Percentiles rank a stretch among this genome's conserved stretches.
Evolutionary conservation across 2,797 vertebrate species (phyloP).

Genomic region (Notolepis coatsorum): DNA sequence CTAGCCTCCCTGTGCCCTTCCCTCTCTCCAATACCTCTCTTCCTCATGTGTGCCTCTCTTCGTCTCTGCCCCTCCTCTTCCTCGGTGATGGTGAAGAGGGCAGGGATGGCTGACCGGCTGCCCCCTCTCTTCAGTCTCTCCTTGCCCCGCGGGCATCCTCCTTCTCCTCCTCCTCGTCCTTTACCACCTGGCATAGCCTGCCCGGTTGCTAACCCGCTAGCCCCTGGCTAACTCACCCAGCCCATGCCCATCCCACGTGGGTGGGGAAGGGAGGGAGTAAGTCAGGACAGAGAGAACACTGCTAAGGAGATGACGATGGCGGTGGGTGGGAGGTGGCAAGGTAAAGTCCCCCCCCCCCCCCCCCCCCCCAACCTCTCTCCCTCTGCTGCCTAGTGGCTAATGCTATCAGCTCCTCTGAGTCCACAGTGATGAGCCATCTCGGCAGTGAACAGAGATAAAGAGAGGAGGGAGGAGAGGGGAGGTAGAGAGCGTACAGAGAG

Average conservation of each 20-base stretch:
- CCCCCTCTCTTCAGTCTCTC: conserved; percentile 86
- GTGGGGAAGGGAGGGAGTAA: background rate
- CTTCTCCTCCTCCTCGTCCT: conserved; percentile 47
- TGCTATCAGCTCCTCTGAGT: conserved; percentile 71
- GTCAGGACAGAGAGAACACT: conserved; percentile 9
- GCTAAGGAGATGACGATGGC: conserved; percentile 1
- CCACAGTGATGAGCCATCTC: conserved; percentile 68
- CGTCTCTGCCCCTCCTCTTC: conserved; percentile 93
- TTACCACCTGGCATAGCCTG: conserved; percentile 68
- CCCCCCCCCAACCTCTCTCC: conserved; percentile 27
- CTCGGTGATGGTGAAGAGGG: conserved; percentile 95
- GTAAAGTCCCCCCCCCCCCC: conserved; percentile 42
- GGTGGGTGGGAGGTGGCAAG: background rate
- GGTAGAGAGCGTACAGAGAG: background rate
- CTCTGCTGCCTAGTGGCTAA: conserved; percentile 43
- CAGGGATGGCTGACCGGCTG: conserved; percentile 83
- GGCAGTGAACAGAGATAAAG: background rate
- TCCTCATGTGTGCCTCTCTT: conserved; percentile 77
- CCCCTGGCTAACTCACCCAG: conserved; percentile 57
- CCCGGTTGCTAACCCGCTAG: conserved; percentile 55
- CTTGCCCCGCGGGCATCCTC: conserved; percentile 69
- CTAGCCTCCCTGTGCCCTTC: background rate
- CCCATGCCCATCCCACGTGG: conserved; percentile 57
- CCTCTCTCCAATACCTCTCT: conserved; percentile 72
- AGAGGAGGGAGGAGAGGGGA: background rate